These are phyloP conservation scores for Aplysia californica DNA, from an alignment of 1,140 invertebrate species.

Conservation along the genomic window DNA sequence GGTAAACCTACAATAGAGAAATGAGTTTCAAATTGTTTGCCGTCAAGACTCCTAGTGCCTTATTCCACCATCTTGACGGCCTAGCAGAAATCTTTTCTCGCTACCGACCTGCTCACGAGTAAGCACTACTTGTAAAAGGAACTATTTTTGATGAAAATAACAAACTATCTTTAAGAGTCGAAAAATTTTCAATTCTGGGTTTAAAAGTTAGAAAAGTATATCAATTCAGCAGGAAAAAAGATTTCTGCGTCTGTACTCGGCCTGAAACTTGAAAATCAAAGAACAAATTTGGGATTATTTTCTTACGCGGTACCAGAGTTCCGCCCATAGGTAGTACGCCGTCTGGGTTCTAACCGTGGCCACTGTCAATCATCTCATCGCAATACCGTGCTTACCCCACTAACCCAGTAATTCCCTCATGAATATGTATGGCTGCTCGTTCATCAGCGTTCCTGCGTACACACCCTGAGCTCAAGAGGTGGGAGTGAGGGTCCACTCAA, in stretches of 20 bases:
- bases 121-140: neutral
- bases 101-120: neutral
- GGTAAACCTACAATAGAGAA: neutral
- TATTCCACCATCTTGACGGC: conserved; percentile 23
- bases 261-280: neutral
- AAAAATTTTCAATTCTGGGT: neutral
- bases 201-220: neutral
- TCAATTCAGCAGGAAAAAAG: neutral
- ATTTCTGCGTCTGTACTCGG: neutral
- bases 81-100: neutral
- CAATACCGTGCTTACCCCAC: too few species aligned
- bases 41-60: neutral
- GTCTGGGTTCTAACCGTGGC: neutral
- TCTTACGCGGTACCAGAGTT: conserved; percentile 22
- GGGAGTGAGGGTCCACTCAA: too few species aligned
- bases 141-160: neutral
- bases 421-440: too few species aligned
- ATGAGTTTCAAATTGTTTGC: neutral
- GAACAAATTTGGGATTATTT: conserved; percentile 16
- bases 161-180: neutral
- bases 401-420: too few species aligned
- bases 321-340: conserved; percentile 24
- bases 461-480: too few species aligned
- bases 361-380: too few species aligned
- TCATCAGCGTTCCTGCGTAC: too few species aligned